These are phyloP conservation scores for Halcyon chelicuti DNA, from an alignment of 2,797 vertebrate genomes.

Conservation along the genomic window DNA sequence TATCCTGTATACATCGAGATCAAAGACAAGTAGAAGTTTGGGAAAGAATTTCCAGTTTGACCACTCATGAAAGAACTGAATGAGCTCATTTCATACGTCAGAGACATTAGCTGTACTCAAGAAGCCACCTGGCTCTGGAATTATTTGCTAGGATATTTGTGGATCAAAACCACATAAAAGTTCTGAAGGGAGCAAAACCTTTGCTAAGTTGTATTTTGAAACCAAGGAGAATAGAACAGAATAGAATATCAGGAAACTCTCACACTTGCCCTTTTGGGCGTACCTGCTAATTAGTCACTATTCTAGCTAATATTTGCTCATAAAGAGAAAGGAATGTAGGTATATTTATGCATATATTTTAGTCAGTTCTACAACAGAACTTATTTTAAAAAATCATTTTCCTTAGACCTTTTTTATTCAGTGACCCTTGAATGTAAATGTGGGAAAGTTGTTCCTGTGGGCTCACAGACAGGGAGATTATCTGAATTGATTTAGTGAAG, in stretches of 20 bases:
- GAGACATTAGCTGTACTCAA: not conserved
- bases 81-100: conserved; percentile 9
- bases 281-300: conserved; percentile 21
- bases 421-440: not conserved
- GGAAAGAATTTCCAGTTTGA: conserved; percentile 21
- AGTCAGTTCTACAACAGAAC: not conserved
- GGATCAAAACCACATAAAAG: not conserved
- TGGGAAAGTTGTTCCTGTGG: not conserved
- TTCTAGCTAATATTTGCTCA: conserved; percentile 60
- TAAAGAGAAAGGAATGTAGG: not conserved
- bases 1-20: not conserved
- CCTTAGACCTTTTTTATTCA: not conserved
- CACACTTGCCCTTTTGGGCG: conserved; percentile 15
- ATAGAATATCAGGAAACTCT: conserved; percentile 2
- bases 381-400: not conserved
- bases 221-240: not conserved
- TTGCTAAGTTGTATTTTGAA: conserved; percentile 16
- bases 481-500: not conserved
- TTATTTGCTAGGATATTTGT: conserved; percentile 46
- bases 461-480: not conserved
- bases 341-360: not conserved
- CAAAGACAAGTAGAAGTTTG: not conserved
- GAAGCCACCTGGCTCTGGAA: not conserved
- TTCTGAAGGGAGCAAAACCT: conserved; percentile 28
- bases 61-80: not conserved